Evolutionary conservation across 1,140 invertebrate species (phyloP), one percentile per base, ranked within the genome.

Genomic region (Pogonomyrmex californicus): DNA sequence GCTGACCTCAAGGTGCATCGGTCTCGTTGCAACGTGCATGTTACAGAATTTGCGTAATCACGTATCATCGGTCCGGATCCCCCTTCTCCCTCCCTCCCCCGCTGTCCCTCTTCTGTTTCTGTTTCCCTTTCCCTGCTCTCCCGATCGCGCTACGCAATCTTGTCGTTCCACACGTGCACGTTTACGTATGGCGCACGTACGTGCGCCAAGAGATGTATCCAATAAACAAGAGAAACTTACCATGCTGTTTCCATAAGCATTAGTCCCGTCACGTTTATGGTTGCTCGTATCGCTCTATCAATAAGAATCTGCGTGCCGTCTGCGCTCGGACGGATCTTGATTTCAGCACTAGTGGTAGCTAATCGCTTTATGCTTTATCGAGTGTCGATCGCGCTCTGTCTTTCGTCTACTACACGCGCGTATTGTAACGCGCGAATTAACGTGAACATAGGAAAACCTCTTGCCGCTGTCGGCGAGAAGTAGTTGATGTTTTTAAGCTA

Each of bases 31-130:
- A 90, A 92, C 91, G 91, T 93, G 89, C 91, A 93, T 89, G 92
- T 91, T 91, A 91, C 87, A 91, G 83, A 93, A 93, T 93, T 93
- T 93, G 93, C 92, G 93, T 93, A 93, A 93, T 93, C 92, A 93
- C 91, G 92, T 93, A 92, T 93, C 90, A 93, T 93, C 92, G 91
- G 91, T 92, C 89, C 88, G 90, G 85, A 60, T 73, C 81, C 10
- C 44, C 38, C 58, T 44, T 6, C 38, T 1, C 14, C 65, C 33
- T 79, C 88, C 70, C 68, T 81, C 79, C 38, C 54, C 30, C 38
- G 56, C 36, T 38, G 17, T 33, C 38, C 66, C 14, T 33, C 0
- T 6, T 17, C 14, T 62, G 23, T 54, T 49, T 36, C 38, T 23
- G 77, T 12, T 14, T 1, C 38, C 17, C 1, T 23, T 23, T 23